phyloP scores from a whole-genome alignment of 2,797 vertebrate species.

The Melanotaenia maccullochi region DNA sequence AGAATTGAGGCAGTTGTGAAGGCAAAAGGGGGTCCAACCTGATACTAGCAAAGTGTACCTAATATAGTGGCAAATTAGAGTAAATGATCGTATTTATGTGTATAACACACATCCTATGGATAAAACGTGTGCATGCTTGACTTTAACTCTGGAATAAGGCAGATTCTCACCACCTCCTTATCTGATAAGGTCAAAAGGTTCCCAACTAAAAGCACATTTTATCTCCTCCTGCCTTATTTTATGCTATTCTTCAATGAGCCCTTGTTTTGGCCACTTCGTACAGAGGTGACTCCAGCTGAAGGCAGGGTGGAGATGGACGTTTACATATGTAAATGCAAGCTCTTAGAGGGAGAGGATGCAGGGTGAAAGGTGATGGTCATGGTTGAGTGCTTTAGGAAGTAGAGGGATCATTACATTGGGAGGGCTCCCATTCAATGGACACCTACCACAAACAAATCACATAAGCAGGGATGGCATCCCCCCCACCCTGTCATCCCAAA shows the following conservation, averaged over 20 bases:
- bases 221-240: slow-evolving; percentile 58
- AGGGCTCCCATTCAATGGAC: slow-evolving; percentile 72
- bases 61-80: not conserved
- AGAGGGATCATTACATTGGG: slow-evolving; percentile 79
- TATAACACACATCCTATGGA: not conserved
- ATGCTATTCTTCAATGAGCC: slow-evolving; percentile 38
- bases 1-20: too few relatives aligned
- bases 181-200: slow-evolving; percentile 48
- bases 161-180: slow-evolving; percentile 41
- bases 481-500: slow-evolving; percentile 4
- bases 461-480: slow-evolving; percentile 61
- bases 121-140: not conserved
- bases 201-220: slow-evolving; percentile 22
- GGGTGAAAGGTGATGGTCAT: slow-evolving; percentile 86
- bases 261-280: slow-evolving; percentile 43
- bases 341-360: slow-evolving; percentile 61
- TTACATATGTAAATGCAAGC: slow-evolving; percentile 84
- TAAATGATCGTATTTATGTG: slow-evolving; percentile 11
- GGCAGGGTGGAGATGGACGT: slow-evolving; percentile 59
- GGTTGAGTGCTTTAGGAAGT: slow-evolving; percentile 88
- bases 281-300: slow-evolving; percentile 50
- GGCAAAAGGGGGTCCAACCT: too few relatives aligned
- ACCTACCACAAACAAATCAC: slow-evolving; percentile 82
- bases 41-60: not conserved
- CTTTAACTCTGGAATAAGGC: not conserved